A percentile compares a stretch with the other conserved stretches of the same genome.
Evolutionary conservation across 2,113 vertebrate genomes (phyloP).

Genomic region (Beaufortia kweichowensis): DNA sequence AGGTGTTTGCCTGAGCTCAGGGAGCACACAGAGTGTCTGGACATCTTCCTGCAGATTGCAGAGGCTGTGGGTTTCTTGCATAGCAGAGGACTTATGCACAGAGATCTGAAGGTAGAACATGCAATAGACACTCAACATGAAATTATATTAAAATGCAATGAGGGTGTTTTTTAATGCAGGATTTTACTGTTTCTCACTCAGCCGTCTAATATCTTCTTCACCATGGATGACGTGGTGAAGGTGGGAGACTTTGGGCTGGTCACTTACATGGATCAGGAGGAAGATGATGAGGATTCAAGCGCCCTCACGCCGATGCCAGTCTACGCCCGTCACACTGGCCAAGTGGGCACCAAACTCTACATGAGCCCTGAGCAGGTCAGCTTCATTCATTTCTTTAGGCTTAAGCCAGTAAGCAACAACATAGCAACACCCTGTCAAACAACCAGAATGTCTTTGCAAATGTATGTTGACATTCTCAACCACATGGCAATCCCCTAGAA

Average conservation of each 20-base stretch:
- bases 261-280: slow-evolving; percentile 98
- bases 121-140: not conserved
- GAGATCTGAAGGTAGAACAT: slow-evolving; percentile 91
- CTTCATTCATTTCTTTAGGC: not conserved
- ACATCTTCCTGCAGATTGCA: slow-evolving; percentile 95
- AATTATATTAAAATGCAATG: not conserved
- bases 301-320: slow-evolving; percentile 89
- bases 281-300: slow-evolving; percentile 87
- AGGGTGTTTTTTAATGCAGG: not conserved
- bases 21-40: slow-evolving; percentile 84
- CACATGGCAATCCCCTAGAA: too few species aligned
- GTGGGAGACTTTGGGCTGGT: slow-evolving; percentile 97
- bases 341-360: slow-evolving; percentile 98
- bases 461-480: too few species aligned
- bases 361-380: slow-evolving; percentile 98
- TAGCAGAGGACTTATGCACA: slow-evolving; percentile 96
- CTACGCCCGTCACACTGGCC: slow-evolving; percentile 92
- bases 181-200: slow-evolving; percentile 55
- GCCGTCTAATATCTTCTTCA: slow-evolving; percentile 99
- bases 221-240: slow-evolving; percentile 95
- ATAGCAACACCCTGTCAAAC: too few species aligned
- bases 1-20: slow-evolving; percentile 84
- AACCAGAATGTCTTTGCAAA: too few species aligned
- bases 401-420: too few species aligned
- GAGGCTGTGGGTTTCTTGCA: slow-evolving; percentile 96